Conservation (phyloP, 92 coral and sea anemone genomes). For the Epizoanthus ramosus region DNA sequence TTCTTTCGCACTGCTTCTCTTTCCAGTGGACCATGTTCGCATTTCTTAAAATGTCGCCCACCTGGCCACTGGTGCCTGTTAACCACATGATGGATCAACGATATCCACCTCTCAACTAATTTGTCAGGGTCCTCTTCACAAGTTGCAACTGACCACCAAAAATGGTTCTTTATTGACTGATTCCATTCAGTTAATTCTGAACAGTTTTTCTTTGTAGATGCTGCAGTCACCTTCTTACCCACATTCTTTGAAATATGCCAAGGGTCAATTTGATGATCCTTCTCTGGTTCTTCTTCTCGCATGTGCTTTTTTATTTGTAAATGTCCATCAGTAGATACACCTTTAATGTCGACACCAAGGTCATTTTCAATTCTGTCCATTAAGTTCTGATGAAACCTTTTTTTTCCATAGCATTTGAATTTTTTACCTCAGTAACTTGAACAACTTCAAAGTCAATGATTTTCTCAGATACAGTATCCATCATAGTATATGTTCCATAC, state of each 20-base stretch:
- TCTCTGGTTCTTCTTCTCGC: neutral
- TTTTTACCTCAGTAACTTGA: neutral
- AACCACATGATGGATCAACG: neutral
- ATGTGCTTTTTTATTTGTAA: neutral
- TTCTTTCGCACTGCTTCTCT: neutral
- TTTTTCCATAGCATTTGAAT: neutral
- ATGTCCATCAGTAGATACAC: neutral
- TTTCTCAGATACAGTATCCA: neutral
- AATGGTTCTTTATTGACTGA: neutral
- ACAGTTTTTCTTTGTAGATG: neutral
- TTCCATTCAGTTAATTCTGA: constrained; percentile 12
- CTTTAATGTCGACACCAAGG: neutral
- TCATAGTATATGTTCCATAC: neutral
- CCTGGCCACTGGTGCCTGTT: neutral
- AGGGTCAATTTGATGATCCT: neutral
- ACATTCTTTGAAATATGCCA: constrained; percentile 7
- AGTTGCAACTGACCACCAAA: neutral
- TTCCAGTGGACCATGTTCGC: constrained; percentile 23
- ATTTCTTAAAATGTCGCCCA: constrained; percentile 16
- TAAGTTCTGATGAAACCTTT: neutral
- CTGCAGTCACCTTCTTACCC: constrained; percentile 6
- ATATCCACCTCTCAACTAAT: neutral
- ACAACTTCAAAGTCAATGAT: neutral
- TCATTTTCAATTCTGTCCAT: neutral
- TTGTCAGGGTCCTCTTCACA: neutral